Base-by-base conservation (phyloP, 2,888 invertebrate species). In the Tricholauxania praeusta region DNA sequence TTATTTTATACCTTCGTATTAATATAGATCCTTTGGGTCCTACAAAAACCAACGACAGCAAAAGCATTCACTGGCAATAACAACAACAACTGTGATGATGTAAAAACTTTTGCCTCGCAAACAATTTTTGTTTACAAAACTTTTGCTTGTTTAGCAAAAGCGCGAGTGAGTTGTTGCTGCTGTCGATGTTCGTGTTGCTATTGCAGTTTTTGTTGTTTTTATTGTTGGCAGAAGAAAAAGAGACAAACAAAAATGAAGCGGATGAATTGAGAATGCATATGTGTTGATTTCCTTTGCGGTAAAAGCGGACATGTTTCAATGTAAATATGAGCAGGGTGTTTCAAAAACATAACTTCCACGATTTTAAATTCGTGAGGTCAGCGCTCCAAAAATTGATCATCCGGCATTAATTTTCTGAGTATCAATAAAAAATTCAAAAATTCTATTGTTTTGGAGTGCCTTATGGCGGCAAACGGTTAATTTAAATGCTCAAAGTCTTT, bases 51-150 rank as follows among this genome's bases (percentile, higher is more conserved):
- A 74, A 74, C 72, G 52, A 72, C 72, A 68, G 47, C 48, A 53
- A 39, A 57, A 74, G 68, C 77, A 39, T 39, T 10, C 39, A 39
- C 7, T 39, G 39, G 39, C 8, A 71, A 32, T 76, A 75, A 76
- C 60, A 32, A 53, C 52, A 52, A 60, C 63, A 74, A 55, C 63
- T n/a, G 81, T 80, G 81, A 82, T 82, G 83, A 82, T 83, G 83
- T 82, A 83, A 83, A 82, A 82, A 82, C 76, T 82, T 82, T 78
- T 76, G 65, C 80, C 75, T 75, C 78, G 81, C 81, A 80, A 83
- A 75, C 79, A 80, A 81, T 83, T 82, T 83, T 82, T 83, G 82
- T 82, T 82, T 82, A 81, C 82, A 78, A 73, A 83, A 82, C 81
- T 82, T 82, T 82, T 78, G 77, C 82, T 81, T 82, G 82, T 82